A percentile compares a stretch with the other conserved stretches of the same genome.
These are phyloP conservation scores for Pongo abelii DNA, from an alignment of 2,113 vertebrate species.

Conservation along the genomic window DNA sequence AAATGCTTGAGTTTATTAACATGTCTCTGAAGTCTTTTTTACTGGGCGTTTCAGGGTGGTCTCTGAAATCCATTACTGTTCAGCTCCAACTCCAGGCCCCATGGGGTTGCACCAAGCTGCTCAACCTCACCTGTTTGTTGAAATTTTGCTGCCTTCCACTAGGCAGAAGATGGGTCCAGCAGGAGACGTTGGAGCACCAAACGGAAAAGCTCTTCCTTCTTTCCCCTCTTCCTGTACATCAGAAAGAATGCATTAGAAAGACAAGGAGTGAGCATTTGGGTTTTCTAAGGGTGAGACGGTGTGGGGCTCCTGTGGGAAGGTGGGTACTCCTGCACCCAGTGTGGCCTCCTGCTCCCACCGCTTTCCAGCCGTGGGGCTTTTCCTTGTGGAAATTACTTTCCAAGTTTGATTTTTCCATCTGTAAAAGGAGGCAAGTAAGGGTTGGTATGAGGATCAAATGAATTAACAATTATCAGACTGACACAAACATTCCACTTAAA, in stretches of 20 bases:
- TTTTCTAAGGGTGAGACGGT: background rate
- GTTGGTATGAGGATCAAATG: background rate
- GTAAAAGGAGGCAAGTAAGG: background rate
- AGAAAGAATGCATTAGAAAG: background rate
- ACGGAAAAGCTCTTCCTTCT: background rate
- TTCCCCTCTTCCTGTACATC: background rate
- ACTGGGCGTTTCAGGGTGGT: background rate
- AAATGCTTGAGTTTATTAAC: background rate
- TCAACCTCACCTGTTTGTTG: background rate
- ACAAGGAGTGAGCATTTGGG: background rate
- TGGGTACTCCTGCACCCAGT: background rate
- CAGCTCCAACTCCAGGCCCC: background rate
- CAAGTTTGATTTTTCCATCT: background rate
- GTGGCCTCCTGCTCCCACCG: background rate
- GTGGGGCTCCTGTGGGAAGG: rapidly evolving
- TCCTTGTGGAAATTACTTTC: background rate
- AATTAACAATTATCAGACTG: background rate
- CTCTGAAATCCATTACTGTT: background rate
- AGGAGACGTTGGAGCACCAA: background rate
- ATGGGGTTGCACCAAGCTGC: background rate
- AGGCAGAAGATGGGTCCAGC: background rate
- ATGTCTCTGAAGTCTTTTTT: background rate
- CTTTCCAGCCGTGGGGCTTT: background rate
- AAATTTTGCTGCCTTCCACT: background rate
- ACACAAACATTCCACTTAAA: background rate